phyloP scores from a whole-genome alignment of 2,113 vertebrate species.

The Pteruthius melanotis region DNA sequence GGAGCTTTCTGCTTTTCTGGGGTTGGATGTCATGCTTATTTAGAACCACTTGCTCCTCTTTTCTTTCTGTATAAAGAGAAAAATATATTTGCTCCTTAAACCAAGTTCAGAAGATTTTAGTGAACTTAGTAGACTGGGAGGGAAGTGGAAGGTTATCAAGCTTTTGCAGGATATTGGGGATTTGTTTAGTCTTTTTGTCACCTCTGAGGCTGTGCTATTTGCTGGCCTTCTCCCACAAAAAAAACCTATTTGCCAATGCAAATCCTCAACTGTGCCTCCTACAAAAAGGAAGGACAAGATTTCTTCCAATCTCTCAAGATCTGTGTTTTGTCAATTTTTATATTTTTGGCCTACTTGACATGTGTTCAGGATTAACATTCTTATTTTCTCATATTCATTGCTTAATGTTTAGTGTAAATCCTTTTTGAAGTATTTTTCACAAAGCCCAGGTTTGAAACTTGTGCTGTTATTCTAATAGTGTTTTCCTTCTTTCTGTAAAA shows the following conservation, averaged over 20 bases:
- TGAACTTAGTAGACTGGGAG: fast-evolving
- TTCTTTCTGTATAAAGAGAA: background rate
- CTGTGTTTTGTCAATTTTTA: background rate
- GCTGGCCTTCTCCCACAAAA: background rate
- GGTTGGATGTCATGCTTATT: background rate
- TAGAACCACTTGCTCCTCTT: background rate
- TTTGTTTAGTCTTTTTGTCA: background rate
- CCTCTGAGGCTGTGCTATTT: background rate
- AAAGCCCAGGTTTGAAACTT: background rate
- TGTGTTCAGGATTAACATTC: background rate
- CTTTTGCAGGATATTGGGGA: background rate
- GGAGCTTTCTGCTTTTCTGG: background rate
- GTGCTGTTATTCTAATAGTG: background rate
- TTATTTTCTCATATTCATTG: background rate
- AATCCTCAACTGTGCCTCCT: background rate
- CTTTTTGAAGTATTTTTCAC: background rate
- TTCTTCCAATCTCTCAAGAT: background rate
- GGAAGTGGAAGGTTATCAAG: background rate
- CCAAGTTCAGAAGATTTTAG: background rate
- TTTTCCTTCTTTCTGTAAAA: background rate
- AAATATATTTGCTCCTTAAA: background rate
- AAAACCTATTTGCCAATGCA: background rate
- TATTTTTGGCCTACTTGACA: background rate
- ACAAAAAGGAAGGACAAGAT: background rate
- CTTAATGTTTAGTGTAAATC: background rate